A percentile compares a stretch with the other conserved stretches of the same genome.
These are phyloP conservation scores for Mamestra configurata DNA, from an alignment of 1,140 invertebrate genomes.

Conservation along the genomic window DNA sequence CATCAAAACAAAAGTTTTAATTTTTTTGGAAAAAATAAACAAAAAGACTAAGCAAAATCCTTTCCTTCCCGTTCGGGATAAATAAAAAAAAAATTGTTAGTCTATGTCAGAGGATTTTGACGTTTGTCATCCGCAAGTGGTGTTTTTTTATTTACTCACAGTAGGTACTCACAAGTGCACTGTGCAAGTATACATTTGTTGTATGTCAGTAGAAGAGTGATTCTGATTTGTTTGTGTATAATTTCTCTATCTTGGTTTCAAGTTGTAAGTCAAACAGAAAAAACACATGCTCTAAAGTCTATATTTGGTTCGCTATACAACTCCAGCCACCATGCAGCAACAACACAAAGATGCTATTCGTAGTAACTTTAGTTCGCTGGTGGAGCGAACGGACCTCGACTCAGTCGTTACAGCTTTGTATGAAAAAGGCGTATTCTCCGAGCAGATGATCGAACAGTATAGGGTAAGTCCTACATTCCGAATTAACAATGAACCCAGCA, in stretches of 20 bases:
- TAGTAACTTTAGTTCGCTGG: slow-evolving; percentile 78
- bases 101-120: too few relatives aligned
- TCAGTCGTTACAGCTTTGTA: slow-evolving; percentile 75
- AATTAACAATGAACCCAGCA: neutral
- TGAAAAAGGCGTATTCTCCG: slow-evolving; percentile 84
- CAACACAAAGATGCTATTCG: slow-evolving; percentile 77
- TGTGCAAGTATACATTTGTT: too few relatives aligned
- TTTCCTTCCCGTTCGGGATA: too few relatives aligned
- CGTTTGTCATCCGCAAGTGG: too few relatives aligned
- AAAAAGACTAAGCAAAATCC: too few relatives aligned
- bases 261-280: neutral
- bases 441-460: slow-evolving; percentile 82
- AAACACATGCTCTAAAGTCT: neutral
- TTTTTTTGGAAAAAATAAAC: too few relatives aligned
- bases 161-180: too few relatives aligned
- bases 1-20: too few relatives aligned
- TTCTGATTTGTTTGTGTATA: too few relatives aligned
- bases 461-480: slow-evolving; percentile 63
- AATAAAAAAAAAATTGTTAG: too few relatives aligned
- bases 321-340: slow-evolving; percentile 89
- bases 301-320: neutral
- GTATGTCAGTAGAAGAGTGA: neutral
- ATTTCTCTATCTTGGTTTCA: too few relatives aligned
- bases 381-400: slow-evolving; percentile 82
- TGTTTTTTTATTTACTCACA: too few relatives aligned